Base-by-base conservation (phyloP, 2,113 vertebrate species). In the Callaeas wilsoni region DNA sequence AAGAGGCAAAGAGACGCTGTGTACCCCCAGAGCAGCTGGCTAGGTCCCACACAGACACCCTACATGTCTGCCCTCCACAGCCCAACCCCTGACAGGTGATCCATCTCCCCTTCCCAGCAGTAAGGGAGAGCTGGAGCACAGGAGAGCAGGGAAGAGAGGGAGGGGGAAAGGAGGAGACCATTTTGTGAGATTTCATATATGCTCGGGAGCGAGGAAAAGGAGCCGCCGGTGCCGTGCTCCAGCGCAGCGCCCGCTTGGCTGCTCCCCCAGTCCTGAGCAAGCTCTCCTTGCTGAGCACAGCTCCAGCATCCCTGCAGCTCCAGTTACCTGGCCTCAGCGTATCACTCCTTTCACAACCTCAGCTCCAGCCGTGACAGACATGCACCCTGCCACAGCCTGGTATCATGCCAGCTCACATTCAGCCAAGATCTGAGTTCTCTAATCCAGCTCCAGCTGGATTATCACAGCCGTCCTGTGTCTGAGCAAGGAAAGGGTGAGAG, bases 161-260 rank as follows among this genome's bases (percentile, higher is more conserved):
- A 90, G 25, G 4, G 16, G 44, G 8, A 75, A 79, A 46, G 32
- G 12, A 56, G 20, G 33, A 79, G 30, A 75, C 10, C 19, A 11
- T 62, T 49, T 79, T 25, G 29, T n/a, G n/a, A 22, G 10, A 32
- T 15, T 15, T 37, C 12, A 16, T 17, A 13, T 5, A 32, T 18
- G 30, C 63, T 49, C 21, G 4, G 32, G 35, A 74, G 55, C 1
- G 5, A 67, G 53, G 39, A 20, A 42, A n/a, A 62, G 26, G 59
- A 70, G 52, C 3, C 0, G 0, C 20, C 16, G 4, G 8, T 1
- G 3, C 59, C 5, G 1, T 10, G 32, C n/a, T 8, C 50, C 44
- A 63, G 16, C 1, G 1, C 46, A 9, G 3, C 0, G 0, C 32
- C 44, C 3, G 1, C 64, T 13, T 37, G 6, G 64, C 73, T 78